Base-by-base conservation (phyloP, 2,888 invertebrate genomes). In the Ophion ellenae region DNA sequence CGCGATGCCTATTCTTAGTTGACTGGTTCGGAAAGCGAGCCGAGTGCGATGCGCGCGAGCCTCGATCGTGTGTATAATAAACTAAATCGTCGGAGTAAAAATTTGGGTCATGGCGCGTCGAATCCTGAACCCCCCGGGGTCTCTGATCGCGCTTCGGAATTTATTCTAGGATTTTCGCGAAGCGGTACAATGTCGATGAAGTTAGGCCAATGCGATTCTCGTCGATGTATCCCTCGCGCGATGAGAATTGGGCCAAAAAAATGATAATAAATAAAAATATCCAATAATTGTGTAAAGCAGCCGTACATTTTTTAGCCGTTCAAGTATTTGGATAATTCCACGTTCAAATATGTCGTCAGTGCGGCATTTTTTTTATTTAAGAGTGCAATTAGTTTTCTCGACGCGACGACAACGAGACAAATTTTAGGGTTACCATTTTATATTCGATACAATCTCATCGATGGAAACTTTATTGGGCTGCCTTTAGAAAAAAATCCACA, bases 81-180 rank as follows among this genome's bases (percentile, higher is more conserved):
- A 80, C 59, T 76, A 67, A 83, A 83, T 80, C 76, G 45, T 32
- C 75, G n/a, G 53, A n/a, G 45, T 57, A 63, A 47, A 63, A 75
- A 86, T 83, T 77, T 77, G 73, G 85, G 83, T 86, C 85, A 77
- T 69, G 80, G 73, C 71, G 76, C 76, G 71, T 61, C 63, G 40
- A 79, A 82, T 83, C 77, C 40, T 73, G 7, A 10, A 69, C 32
- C 75, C 75, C 61, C n/a, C 53, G 47, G 47, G 67, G 24, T 53
- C 32, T 61, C 32, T 24, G 67, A 47, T 76, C 61, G 47, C 28
- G 63, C 32, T 71, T n/a, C 70, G 61, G 40, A 82, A 66, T 24
- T 77, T 70, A 28, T 20, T 11, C 32, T 17, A 74, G 53, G n/a
- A 64, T 57, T 28, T 53, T 47, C 11, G 66, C 45, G 40, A 67